Base-by-base conservation (phyloP, 1,140 invertebrate genomes). In the Trypoxylus dichotomus region DNA sequence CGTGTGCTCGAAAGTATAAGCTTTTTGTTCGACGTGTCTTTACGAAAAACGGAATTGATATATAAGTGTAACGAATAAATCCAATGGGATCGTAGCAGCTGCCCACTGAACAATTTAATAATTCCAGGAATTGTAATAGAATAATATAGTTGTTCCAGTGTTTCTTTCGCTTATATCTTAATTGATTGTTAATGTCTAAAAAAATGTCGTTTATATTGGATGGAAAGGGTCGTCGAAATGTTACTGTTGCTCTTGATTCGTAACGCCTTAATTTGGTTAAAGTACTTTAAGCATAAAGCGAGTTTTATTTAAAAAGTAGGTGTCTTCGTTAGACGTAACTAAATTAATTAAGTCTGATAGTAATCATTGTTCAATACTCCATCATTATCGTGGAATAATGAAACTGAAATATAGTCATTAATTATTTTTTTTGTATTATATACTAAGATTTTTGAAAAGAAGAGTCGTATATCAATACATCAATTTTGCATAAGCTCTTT, bases 131-230 rank as follows among this genome's bases (percentile, higher is more conserved):
- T 68, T 24, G 21, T 68, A 68, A 68, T 68, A 24, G 60, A 68
- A 68, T 68, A 29, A 68, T 68, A 68, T 68, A 68, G 60, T 68
- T 68, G 60, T 68, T 68, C 60, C 24, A 68, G 27, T 68, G 60
- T 68, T 68, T 68, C 60, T 29, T 68, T 68, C 27, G 24, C 60
- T 11, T 27, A 29, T 68, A 68, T 27, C 60, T 68, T 68, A 68
- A 68, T 29, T 68, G 27, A 25, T 29, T 68, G 60, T 27, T 68
- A 68, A 68, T 68, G 60, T 68, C 3, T 68, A 68, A 68, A 68
- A 29, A 68, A 25, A 58, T 21, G 58, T 24, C 32, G 27, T 68
- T 68, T 29, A 68, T 21, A 27, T 68, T 24, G 60, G 25, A 11
- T 21, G 60, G 27, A 68, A 68, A 68, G 60, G 19, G 19, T 47